Percentiles rank a stretch among this genome's conserved stretches.
Evolutionary conservation across 2,797 vertebrate species (phyloP).

Genomic region (Alauda arvensis): DNA sequence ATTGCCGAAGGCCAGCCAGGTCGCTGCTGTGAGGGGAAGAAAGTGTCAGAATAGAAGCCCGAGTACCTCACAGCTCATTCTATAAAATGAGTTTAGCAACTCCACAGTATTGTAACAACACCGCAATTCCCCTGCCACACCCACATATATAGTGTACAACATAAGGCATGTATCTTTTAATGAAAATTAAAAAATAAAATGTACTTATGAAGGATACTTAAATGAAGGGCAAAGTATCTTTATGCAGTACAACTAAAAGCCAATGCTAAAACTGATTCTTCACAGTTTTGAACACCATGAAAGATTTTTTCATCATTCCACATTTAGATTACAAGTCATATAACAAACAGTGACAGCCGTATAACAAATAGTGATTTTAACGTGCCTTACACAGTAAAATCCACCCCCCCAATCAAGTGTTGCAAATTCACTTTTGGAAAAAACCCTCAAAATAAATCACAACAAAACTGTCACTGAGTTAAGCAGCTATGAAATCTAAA

Average conservation of each 20-base stretch:
- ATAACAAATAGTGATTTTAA: constrained; percentile 39
- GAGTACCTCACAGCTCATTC: constrained; percentile 51
- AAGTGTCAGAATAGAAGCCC: constrained; percentile 84
- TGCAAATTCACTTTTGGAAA: constrained; percentile 49
- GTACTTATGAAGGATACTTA: background rate
- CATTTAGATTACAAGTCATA: constrained; percentile 10
- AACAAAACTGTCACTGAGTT: constrained; percentile 53
- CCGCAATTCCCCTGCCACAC: constrained; percentile 8
- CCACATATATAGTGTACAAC: background rate
- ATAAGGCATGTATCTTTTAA: background rate
- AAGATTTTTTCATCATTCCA: constrained; percentile 28
- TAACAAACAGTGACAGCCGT: constrained; percentile 61
- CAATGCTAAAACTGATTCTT: constrained; percentile 20
- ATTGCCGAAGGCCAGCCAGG: constrained; percentile 85
- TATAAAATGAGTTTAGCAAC: constrained; percentile 19
- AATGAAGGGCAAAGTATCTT: background rate
- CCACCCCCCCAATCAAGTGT: background rate
- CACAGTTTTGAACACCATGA: background rate
- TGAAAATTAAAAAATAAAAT: background rate
- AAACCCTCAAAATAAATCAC: constrained; percentile 31
- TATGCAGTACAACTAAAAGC: background rate
- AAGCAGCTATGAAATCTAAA: constrained; percentile 55
- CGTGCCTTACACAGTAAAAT: constrained; percentile 10
- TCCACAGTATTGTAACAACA: background rate
- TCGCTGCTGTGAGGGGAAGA: constrained; percentile 74